phyloP scores from a whole-genome alignment of 2,888 invertebrate genomes.

The Hydrotaea diabolus region DNA sequence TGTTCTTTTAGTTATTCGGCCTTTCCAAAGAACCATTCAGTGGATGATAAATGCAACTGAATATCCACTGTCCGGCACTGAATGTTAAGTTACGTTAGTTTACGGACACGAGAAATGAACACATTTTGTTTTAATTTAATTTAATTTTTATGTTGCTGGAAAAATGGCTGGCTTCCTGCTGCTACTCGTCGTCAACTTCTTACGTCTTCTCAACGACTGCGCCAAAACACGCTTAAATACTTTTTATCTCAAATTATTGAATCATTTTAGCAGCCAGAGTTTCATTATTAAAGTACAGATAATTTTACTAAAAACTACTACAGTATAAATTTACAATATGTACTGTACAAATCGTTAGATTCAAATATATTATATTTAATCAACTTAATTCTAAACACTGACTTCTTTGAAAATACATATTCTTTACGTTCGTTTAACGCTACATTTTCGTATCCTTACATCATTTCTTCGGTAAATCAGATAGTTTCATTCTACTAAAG shows the following conservation, averaged over 20 bases:
- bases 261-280: not conserved
- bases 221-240: not conserved
- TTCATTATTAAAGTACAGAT: not conserved
- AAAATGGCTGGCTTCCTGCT: not conserved
- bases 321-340: not conserved
- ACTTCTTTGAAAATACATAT: too few relatives aligned
- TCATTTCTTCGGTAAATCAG: too few relatives aligned
- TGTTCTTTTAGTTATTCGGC: too few relatives aligned
- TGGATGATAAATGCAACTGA: too few relatives aligned
- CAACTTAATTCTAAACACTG: slow-evolving; percentile 2
- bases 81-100: not conserved
- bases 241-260: not conserved
- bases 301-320: not conserved
- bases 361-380: not conserved
- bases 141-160: not conserved
- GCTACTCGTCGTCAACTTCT: not conserved
- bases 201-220: not conserved
- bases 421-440: too few relatives aligned
- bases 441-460: too few relatives aligned
- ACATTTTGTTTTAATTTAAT: not conserved
- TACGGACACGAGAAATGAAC: not conserved
- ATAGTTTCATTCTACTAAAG: too few relatives aligned
- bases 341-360: not conserved
- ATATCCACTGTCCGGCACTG: slow-evolving; percentile 31
- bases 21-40: too few relatives aligned